Conservation (phyloP, 2,113 vertebrate species). For the Strix aluco region DNA sequence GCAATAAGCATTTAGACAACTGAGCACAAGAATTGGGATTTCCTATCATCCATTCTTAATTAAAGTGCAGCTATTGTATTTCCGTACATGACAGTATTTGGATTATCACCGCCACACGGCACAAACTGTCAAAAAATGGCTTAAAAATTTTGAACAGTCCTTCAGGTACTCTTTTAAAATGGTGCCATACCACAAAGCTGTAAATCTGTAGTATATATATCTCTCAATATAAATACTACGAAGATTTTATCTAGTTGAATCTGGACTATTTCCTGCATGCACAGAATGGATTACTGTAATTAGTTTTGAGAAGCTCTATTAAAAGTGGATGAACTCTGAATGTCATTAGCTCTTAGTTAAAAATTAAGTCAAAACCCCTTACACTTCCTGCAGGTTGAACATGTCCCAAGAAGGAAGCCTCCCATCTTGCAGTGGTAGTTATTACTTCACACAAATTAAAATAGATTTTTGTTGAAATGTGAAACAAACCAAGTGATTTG, state of each 20-base stretch:
- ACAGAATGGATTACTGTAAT: background rate
- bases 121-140: background rate
- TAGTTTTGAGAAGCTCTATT: background rate
- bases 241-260: background rate
- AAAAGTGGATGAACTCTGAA: background rate
- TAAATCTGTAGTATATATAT: background rate
- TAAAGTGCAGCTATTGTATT: background rate
- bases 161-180: background rate
- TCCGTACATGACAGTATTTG: background rate
- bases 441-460: background rate
- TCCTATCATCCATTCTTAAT: background rate
- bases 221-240: background rate
- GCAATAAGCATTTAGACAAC: background rate
- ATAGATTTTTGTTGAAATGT: background rate
- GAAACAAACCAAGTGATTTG: background rate
- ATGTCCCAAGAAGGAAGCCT: background rate
- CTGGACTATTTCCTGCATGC: background rate
- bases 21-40: background rate
- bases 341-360: background rate
- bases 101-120: background rate
- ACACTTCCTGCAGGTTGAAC: background rate
- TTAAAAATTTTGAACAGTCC: background rate
- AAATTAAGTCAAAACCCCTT: background rate
- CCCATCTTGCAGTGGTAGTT: background rate
- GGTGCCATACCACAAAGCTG: background rate